Conservation (phyloP, 2,113 vertebrate genomes). For the Oryctolagus cuniculus region mOryCun1.1 NC_091441.1:3973501-3974000, state of each 20-base stretch:
- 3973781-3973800: neutral
- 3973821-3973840: neutral
- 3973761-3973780: neutral
- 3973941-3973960: constrained; percentile 88
- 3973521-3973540: neutral
- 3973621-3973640: neutral
- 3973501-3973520: neutral
- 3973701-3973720: neutral
- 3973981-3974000: constrained; percentile 71
- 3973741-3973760: neutral
- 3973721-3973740: neutral
- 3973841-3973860: neutral
- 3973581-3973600: neutral
- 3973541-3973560: neutral
- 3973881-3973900: constrained; percentile 68
- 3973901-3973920: constrained; percentile 72
- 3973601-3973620: neutral
- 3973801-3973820: neutral
- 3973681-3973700: neutral
- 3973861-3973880: constrained; percentile 74
- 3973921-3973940: constrained; percentile 86
- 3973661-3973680: neutral
- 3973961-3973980: constrained; percentile 76
- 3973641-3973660: neutral
- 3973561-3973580: neutral